These are phyloP conservation scores for Phoeniculus purpureus DNA, from an alignment of 2,797 vertebrate genomes.

Conservation along the genomic window DNA sequence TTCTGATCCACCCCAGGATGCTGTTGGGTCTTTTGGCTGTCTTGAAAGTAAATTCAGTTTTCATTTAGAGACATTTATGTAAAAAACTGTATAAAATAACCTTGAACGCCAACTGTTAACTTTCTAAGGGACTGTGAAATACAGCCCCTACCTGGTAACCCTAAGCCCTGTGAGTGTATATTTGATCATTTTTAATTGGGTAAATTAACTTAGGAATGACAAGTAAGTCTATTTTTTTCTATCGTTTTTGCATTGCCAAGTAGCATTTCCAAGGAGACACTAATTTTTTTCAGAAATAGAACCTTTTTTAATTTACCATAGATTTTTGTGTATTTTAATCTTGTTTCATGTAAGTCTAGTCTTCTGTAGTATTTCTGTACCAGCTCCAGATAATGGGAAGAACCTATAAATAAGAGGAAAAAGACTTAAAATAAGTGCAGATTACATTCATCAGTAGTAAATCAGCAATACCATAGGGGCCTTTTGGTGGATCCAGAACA, in stretches of 20 bases:
- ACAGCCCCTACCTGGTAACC: neutral
- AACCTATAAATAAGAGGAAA: neutral
- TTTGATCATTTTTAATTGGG: neutral
- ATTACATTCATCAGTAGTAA: neutral
- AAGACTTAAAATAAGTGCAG: neutral
- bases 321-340: neutral
- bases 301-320: neutral
- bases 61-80: neutral
- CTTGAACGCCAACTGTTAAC: neutral
- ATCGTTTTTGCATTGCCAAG: neutral
- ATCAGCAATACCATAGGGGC: neutral
- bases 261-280: neutral
- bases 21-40: too few species aligned
- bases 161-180: neutral
- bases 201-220: slow-evolving; percentile 3
- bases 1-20: too few species aligned
- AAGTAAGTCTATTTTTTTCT: neutral
- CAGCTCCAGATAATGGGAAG: neutral
- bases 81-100: neutral
- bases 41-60: neutral
- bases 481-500: neutral
- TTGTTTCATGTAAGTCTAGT: neutral
- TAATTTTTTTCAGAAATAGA: neutral
- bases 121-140: slow-evolving; percentile 13
- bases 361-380: neutral